Evolutionary conservation across 2,797 vertebrate species (phyloP), one percentile per base, ranked within the genome.

Genomic region (Sandelia bainsii): DNA sequence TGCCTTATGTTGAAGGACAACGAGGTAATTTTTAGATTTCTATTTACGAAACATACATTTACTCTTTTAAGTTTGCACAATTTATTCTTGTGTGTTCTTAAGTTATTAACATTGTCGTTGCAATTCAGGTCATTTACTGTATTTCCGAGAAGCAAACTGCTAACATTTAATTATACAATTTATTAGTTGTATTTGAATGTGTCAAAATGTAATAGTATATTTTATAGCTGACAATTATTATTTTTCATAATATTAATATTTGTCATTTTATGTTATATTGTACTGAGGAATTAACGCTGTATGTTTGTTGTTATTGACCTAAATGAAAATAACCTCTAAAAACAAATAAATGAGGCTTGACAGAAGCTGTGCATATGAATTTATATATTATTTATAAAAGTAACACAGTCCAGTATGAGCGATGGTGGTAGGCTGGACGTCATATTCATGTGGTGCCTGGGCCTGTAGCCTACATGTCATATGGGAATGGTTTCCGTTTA

Each of bases 401-500:
- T 32, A 60, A 62, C 23, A 52, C 42, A 67, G 42, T 58, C 10
- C 48, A 42, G 40, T 69, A 20, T 66, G 57, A 51, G 29, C 74
- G 69, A 48, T 49, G 67, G 56, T 63, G 65, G 66, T 32, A 49
- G 69, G 69, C 80, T 65, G 78, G 6, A 76, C 62, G 59, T 79
- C 79, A 64, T 65, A 68, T 67, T 69, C 58, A 44, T 82, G 80
- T 72, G 86, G 56, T 76, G 75, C 68, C 63, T 71, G 86, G 81
- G 82, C 86, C 89, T 84, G 56, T 42, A 82, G 86, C 80, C 81
- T 77, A 17, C 77, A 72, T 84, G 91, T 88, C 90, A 91, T 90
- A 80, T 87, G 87, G 87, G 82, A 90, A 89, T 89, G 83, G 88
- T 90, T 90, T 82, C 77, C 72, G 69, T 90, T 74, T 83, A 70